Evolutionary conservation across 2,888 invertebrate genomes (phyloP).

Genomic region (Seira ritae): DNA sequence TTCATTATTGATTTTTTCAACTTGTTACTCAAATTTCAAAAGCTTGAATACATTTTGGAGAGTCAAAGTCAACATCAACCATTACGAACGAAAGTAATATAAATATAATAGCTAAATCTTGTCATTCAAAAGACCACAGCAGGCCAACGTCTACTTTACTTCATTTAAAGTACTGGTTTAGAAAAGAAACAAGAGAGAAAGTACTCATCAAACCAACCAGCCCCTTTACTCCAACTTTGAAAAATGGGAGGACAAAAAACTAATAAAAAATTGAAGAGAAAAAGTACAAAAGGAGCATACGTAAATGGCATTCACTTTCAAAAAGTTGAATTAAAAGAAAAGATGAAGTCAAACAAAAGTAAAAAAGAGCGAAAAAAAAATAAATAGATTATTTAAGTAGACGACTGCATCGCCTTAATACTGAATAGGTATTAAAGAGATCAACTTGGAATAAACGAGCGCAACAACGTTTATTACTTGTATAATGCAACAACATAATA

Average conservation of each 20-base stretch:
- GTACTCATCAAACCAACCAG: not conserved
- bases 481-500: no score
- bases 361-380: not conserved
- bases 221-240: not conserved
- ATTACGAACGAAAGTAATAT: not conserved
- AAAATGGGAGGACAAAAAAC: not conserved
- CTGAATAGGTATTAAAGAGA: not conserved
- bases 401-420: no score
- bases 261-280: not conserved
- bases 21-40: no score
- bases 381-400: no score
- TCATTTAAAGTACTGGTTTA: not conserved
- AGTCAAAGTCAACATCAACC: not conserved
- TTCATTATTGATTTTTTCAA: no score
- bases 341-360: not conserved
- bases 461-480: no score
- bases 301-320: not conserved
- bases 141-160: conserved; percentile 8
- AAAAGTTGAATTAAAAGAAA: not conserved
- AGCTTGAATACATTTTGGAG: no score
- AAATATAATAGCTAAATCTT: not conserved
- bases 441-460: not conserved
- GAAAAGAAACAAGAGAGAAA: not conserved
- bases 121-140: not conserved
- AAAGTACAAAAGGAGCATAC: not conserved